Evolutionary conservation across 2,888 invertebrate species (phyloP), one percentile per base, ranked within the genome.

Genomic region (Drosophila limbata): DNA sequence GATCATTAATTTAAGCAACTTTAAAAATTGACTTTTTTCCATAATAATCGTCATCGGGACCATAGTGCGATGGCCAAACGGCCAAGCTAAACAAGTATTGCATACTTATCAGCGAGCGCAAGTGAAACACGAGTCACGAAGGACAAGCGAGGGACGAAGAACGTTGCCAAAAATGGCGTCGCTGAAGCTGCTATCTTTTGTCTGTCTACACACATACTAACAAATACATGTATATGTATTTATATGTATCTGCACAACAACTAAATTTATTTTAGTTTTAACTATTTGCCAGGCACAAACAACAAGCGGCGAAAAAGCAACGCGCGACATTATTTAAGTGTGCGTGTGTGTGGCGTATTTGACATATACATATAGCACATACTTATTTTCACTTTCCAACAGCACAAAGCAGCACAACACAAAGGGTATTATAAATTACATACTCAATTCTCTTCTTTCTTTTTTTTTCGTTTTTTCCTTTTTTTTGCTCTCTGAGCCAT

Each of bases 381-480:
- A 83, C 71, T 82, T 80, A 86, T 86, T 90, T 90, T 90, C 89
- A 90, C 90, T 90, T 90, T 89, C 85, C 81, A 81, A 73, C 57
- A 69, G 66, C 79, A 88, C 81, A 78, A 77, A 74, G 84, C 74
- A 79, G 53, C 77, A 53, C 71, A 57, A 71, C 76, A 87, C 88
- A 85, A 86, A 87, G 88, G 74, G 87, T 78, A 84, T 90, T 90
- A 88, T 87, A 90, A 87, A 88, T 88, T 87, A 87, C 85, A 84
- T 73, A 83, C 79, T 69, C 73, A 73, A 68, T 73, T 69, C 37
- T 69, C 63, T 42, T 56, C 59, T 45, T 69, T 57, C 60, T 63
- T 69, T 53, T 61, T 48, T 44, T 61, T 70, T 51, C 59, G 51
- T 47, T 9, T 25, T 42, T 48, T 33, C n/a, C n/a, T 44, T 28